Evolutionary conservation across 1,140 invertebrate species (phyloP), one percentile per base, ranked within the genome.

Genomic region (Drosophila nikananu): DNA sequence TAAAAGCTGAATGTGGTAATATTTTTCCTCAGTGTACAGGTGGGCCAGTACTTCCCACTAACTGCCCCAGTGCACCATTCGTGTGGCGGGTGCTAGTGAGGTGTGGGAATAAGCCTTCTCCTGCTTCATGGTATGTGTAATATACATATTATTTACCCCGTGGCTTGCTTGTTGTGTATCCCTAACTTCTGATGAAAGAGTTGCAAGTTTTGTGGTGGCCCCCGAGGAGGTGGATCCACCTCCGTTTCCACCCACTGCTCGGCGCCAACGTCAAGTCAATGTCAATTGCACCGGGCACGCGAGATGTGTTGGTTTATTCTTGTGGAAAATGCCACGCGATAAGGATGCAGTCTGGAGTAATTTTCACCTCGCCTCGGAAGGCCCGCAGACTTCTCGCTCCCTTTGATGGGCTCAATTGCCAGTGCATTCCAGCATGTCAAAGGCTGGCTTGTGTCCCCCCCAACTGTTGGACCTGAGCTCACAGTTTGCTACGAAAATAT

Each of bases 261-360:
- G 41, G 51, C 70, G 70, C 58, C 70, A 64, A 39, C 72, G 70
- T 76, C 73, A 75, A 63, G 70, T 76, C 73, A 75, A 63, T 74
- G 77, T 74, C 77, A 80, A 80, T 74, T 73, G 68, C 77, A 73
- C 39, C 49, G 51, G 51, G 70, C 73, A 76, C 73, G 73, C 73
- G 57, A 64, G 67, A 60, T 68, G 46, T 60, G 75, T 60, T 61
- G 71, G 81, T 63, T 61, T 74, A 80, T 57, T 84, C 66, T 81
- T 81, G 81, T 62, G 81, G 82, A 84, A 84, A 84, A 81, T 84
- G 59, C 70, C 79, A 39, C 60, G 51, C 70, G 70, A 60, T 67
- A 78, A 68, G 39, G 61, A 39, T 52, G 64, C 77, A 59, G 81
- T 84, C 81, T 84, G 78, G 74, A 80, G 60, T 68, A 64, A 72